phyloP scores from a whole-genome alignment of 2,888 invertebrate genomes.

The Mechanitis messenoides region DNA sequence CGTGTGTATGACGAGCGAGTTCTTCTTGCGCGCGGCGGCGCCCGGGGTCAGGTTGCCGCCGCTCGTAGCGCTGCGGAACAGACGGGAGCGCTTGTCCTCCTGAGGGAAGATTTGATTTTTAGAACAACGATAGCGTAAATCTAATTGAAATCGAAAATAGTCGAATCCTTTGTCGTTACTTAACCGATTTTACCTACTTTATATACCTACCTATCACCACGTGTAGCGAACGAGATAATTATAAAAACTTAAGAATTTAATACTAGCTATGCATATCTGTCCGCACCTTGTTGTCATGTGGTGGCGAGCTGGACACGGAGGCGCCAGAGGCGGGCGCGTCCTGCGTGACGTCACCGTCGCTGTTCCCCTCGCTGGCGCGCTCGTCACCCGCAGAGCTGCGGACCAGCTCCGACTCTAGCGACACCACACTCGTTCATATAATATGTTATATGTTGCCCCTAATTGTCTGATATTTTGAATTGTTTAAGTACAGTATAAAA shows the following conservation, averaged over 20 bases:
- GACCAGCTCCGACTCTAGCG: slow-evolving; percentile 60
- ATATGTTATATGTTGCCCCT: too few species aligned
- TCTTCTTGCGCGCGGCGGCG: slow-evolving; percentile 65
- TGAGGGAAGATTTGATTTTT: slow-evolving; percentile 25
- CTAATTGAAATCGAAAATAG: too few species aligned
- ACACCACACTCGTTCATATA: neutral
- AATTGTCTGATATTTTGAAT: too few species aligned
- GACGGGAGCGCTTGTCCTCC: slow-evolving; percentile 77
- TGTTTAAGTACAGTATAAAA: neutral
- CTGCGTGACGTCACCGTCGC: slow-evolving; percentile 62
- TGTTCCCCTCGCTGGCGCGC: slow-evolving; percentile 68
- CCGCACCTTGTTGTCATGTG: slow-evolving; percentile 72
- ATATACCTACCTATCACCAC: too few species aligned
- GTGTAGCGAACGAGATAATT: too few species aligned
- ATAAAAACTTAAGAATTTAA: too few species aligned
- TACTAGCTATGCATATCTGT: too few species aligned
- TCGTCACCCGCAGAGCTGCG: slow-evolving; percentile 67
- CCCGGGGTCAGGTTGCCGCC: slow-evolving; percentile 68
- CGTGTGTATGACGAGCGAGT: slow-evolving; percentile 52
- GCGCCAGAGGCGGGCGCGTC: slow-evolving; percentile 69
- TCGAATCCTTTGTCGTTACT: too few species aligned
- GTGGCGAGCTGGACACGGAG: slow-evolving; percentile 72
- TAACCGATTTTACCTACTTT: neutral
- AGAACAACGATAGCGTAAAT: too few species aligned
- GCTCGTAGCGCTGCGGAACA: slow-evolving; percentile 81